A percentile compares a stretch with the other conserved stretches of the same genome.
Evolutionary conservation across 2,113 vertebrate genomes (phyloP).

Genomic region (Echinops telfairi): DNA sequence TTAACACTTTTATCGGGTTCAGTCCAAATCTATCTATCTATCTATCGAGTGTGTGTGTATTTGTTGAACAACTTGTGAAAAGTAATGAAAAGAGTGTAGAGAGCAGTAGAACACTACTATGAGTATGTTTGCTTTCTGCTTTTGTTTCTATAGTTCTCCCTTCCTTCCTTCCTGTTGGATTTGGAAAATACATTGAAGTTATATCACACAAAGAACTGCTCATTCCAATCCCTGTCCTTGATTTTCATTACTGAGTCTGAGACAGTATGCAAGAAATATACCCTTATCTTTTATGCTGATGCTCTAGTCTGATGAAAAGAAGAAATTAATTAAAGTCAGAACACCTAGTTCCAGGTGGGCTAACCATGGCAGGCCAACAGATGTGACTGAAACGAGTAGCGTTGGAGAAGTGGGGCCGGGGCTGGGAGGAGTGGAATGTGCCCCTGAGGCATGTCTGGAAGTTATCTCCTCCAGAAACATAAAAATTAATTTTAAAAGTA

Average conservation of each 20-base stretch:
- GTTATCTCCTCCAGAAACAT: neutral
- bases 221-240: neutral
- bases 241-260: constrained; percentile 32
- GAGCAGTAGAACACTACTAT: constrained; percentile 25
- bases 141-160: constrained; percentile 41
- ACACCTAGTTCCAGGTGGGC: neutral
- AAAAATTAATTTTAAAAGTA: neutral
- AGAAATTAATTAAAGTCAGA: neutral
- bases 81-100: constrained; percentile 12
- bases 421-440: neutral
- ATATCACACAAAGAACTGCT: neutral
- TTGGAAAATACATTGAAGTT: neutral
- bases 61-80: neutral
- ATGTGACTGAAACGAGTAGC: neutral
- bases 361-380: neutral
- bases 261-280: neutral
- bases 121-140: constrained; percentile 7
- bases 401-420: no score
- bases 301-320: constrained; percentile 15
- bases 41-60: neutral
- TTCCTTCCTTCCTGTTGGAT: constrained; percentile 2
- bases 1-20: constrained; percentile 21
- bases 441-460: neutral
- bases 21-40: constrained; percentile 20
- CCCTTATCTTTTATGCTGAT: neutral